phyloP scores from a whole-genome alignment of 2,797 vertebrate species.

The Syngnathus rostellatus region DNA sequence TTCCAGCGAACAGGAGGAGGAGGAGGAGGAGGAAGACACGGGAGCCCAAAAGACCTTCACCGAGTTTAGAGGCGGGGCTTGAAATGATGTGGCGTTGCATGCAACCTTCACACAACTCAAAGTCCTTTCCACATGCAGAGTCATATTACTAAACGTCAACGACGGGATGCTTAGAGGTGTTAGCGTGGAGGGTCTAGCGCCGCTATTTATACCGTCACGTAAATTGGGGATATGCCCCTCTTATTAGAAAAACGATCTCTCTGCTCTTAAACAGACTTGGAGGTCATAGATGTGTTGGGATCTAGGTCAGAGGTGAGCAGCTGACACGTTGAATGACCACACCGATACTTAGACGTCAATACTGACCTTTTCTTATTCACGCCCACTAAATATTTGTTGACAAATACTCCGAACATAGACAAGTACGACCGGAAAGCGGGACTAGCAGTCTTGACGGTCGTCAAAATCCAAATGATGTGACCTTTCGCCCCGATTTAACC shows the following conservation, averaged over 20 bases:
- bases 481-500: slow-evolving; percentile 54
- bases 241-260: slow-evolving; percentile 56
- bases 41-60: slow-evolving; percentile 46
- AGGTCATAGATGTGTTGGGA: slow-evolving; percentile 46
- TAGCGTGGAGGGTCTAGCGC: slow-evolving; percentile 36
- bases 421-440: not conserved
- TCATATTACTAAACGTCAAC: slow-evolving; percentile 67
- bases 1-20: slow-evolving; percentile 53
- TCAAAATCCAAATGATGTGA: slow-evolving; percentile 18
- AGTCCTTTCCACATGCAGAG: slow-evolving; percentile 53
- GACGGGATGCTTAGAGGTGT: slow-evolving; percentile 59
- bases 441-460: not conserved
- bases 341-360: slow-evolving; percentile 15
- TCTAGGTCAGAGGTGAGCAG: slow-evolving; percentile 54
- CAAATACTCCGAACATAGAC: not conserved
- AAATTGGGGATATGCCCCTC: slow-evolving; percentile 40
- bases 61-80: slow-evolving; percentile 65
- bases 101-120: slow-evolving; percentile 62
- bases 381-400: not conserved
- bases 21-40: slow-evolving; percentile 44
- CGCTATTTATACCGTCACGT: slow-evolving; percentile 45
- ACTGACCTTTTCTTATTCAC: slow-evolving; percentile 9
- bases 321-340: slow-evolving; percentile 43
- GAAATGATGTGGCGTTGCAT: slow-evolving; percentile 58
- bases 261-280: slow-evolving; percentile 49